phyloP scores from a whole-genome alignment of 2,888 invertebrate genomes.

The Macaria liturata region DNA sequence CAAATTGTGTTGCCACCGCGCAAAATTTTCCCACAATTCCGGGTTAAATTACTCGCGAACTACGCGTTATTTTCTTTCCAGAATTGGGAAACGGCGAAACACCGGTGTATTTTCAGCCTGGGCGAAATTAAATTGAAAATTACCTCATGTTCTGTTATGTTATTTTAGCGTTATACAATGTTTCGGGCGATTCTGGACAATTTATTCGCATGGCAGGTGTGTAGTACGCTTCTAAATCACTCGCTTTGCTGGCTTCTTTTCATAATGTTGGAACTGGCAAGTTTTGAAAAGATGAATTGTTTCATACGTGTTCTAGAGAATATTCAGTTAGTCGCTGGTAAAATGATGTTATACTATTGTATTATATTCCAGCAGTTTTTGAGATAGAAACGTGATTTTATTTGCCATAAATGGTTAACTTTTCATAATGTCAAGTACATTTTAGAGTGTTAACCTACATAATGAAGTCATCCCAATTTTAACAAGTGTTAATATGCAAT shows the following conservation, averaged over 20 bases:
- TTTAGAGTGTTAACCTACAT: no score
- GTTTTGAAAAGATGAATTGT: no score
- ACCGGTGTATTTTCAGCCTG: conserved; percentile 32
- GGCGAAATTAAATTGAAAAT: conserved; percentile 45
- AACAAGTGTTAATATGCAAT: no score
- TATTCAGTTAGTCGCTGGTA: no score
- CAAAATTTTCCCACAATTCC: conserved; percentile 18
- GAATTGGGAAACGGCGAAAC: conserved; percentile 25
- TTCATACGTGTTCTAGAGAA: no score
- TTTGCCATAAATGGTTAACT: no score
- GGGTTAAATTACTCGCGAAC: conserved; percentile 23
- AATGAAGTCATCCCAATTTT: no score
- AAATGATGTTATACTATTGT: no score
- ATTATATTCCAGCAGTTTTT: no score
- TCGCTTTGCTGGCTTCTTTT: conserved; percentile 20
- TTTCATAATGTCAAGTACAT: no score
- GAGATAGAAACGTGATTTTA: no score
- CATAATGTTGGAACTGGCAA: background rate
- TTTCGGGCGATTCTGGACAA: conserved; percentile 42
- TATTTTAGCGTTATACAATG: conserved; percentile 44
- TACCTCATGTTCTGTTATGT: conserved; percentile 40
- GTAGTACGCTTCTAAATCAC: conserved; percentile 33
- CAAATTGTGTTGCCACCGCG: conserved; percentile 19
- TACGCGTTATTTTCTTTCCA: conserved; percentile 31
- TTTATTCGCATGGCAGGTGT: conserved; percentile 66